phyloP scores from a whole-genome alignment of 2,113 vertebrate species.

The Tor tambroides region DNA sequence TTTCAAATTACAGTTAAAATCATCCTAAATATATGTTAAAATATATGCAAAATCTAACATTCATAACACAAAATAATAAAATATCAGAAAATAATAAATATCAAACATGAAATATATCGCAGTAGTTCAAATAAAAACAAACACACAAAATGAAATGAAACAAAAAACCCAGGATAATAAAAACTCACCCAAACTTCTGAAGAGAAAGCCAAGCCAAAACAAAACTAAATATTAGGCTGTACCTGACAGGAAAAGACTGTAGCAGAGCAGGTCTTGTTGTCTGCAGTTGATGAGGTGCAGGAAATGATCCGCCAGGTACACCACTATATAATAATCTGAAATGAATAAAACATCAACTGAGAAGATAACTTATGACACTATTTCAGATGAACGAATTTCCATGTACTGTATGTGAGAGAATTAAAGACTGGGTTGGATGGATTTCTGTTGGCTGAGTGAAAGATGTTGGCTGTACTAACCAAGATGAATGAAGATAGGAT shows the following conservation, averaged over 20 bases:
- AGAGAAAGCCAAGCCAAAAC: not conserved
- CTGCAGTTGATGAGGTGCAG: conserved; percentile 91
- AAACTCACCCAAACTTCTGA: not conserved
- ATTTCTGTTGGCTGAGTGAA: not conserved
- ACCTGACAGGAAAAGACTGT: conserved; percentile 92
- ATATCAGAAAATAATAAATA: not conserved
- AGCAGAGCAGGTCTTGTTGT: conserved; percentile 88
- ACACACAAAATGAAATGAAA: not conserved
- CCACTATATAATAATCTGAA: conserved; percentile 87
- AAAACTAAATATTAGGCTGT: conserved; percentile 23
- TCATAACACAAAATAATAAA: not conserved
- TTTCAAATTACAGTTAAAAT: not conserved
- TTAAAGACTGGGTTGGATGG: not conserved
- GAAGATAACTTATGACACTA: not conserved
- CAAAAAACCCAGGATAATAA: not conserved
- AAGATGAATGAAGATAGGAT: conserved; percentile 85
- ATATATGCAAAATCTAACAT: not conserved
- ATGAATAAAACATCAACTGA: conserved; percentile 17
- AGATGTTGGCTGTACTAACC: conserved; percentile 75
- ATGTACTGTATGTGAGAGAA: not conserved
- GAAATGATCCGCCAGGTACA: conserved; percentile 85
- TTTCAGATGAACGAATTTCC: not conserved
- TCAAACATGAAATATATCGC: not conserved
- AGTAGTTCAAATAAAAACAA: not conserved
- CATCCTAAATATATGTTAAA: not conserved